Percentiles rank a stretch among this genome's conserved stretches.
These are phyloP conservation scores for Aphaenogaster floridana DNA, from an alignment of 1,140 invertebrate species.

Conservation along the genomic window DNA sequence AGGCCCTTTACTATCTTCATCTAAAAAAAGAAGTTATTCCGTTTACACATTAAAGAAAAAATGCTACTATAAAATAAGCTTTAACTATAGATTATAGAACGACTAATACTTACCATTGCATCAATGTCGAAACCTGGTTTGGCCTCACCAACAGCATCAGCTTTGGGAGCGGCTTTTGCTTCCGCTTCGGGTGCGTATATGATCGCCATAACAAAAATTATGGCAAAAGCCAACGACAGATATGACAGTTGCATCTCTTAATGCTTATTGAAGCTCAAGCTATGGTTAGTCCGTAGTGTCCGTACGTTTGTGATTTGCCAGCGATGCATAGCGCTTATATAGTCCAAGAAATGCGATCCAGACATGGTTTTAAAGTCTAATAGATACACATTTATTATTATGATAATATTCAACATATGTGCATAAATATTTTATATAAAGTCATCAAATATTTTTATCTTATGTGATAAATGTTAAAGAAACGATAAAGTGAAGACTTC, in stretches of 20 bases:
- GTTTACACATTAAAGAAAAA: no score
- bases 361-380: not conserved
- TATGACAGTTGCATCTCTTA: not conserved
- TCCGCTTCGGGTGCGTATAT: not conserved
- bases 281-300: no score
- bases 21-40: no score
- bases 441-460: no score
- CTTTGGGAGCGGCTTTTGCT: not conserved
- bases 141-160: not conserved
- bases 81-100: no score
- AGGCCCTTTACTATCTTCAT: rapidly evolving
- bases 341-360: not conserved
- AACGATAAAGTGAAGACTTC: no score
- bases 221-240: not conserved
- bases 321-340: not conserved
- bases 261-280: not conserved
- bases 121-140: no score
- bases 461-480: no score
- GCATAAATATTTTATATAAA: not conserved
- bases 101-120: no score
- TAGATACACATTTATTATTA: not conserved
- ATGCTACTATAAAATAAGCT: no score
- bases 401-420: not conserved
- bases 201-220: not conserved
- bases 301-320: not conserved